These are phyloP conservation scores for Synanthedon formicaeformis DNA, from an alignment of 2,888 invertebrate species.

Conservation along the genomic window DNA sequence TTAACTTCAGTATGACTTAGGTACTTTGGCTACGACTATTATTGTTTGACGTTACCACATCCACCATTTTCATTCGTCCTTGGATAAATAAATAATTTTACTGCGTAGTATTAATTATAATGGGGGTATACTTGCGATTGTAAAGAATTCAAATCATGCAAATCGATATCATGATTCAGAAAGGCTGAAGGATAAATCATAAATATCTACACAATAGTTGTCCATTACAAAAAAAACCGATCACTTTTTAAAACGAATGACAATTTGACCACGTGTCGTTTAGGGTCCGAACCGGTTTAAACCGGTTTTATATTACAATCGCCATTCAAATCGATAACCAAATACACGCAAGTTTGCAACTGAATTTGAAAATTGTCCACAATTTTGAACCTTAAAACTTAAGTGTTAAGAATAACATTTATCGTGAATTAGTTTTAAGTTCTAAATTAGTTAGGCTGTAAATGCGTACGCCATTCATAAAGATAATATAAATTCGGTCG, in stretches of 20 bases:
- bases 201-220: constrained; percentile 20
- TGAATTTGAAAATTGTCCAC: neutral
- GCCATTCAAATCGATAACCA: constrained; percentile 56
- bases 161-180: neutral
- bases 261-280: constrained; percentile 63
- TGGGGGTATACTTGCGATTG: too few relatives aligned
- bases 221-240: constrained; percentile 42
- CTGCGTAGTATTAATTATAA: too few relatives aligned
- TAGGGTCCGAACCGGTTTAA: constrained; percentile 47
- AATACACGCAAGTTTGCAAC: neutral
- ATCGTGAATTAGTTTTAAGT: too few relatives aligned
- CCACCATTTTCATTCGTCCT: too few relatives aligned
- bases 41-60: too few relatives aligned
- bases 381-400: neutral
- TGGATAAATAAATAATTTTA: too few relatives aligned
- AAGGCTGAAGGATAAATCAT: constrained; percentile 19
- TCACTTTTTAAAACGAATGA: constrained; percentile 55
- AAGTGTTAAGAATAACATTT: too few relatives aligned
- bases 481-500: constrained; percentile 26
- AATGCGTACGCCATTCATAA: constrained; percentile 22
- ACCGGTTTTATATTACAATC: constrained; percentile 56
- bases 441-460: constrained; percentile 10
- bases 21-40: too few relatives aligned
- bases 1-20: too few relatives aligned
- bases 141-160: neutral